Conservation (phyloP, 1,140 invertebrate genomes). For the Drosophila azteca region DNA sequence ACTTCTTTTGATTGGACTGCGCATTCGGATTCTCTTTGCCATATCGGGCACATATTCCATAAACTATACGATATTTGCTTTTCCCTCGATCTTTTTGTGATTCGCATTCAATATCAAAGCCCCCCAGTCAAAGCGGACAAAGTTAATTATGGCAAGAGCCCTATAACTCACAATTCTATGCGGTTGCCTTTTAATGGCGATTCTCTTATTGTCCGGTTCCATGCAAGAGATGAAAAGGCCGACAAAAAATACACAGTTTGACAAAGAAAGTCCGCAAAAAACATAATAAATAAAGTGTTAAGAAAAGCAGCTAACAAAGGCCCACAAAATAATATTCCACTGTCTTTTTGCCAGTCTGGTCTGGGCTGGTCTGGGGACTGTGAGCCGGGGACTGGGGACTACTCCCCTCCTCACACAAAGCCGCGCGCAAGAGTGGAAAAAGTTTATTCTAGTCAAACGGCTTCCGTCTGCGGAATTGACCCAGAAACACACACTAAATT, state of each 20-base stretch:
- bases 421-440: slow-evolving; percentile 57
- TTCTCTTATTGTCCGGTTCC: slow-evolving; percentile 25
- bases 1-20: too few relatives aligned
- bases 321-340: slow-evolving; percentile 44
- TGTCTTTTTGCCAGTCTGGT: slow-evolving; percentile 30
- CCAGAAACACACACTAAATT: slow-evolving; percentile 68
- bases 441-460: slow-evolving; percentile 76
- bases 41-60: slow-evolving; percentile 2
- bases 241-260: slow-evolving; percentile 52
- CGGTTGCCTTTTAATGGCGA: slow-evolving; percentile 24
- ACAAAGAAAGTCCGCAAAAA: slow-evolving; percentile 70
- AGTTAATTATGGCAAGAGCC: slow-evolving; percentile 61
- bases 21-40: too few relatives aligned
- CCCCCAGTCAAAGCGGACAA: slow-evolving; percentile 21
- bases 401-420: slow-evolving; percentile 40
- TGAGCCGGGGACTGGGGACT: not conserved
- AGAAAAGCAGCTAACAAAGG: slow-evolving; percentile 72
- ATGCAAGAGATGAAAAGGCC: slow-evolving; percentile 3
- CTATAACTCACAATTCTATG: slow-evolving; percentile 35
- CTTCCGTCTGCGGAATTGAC: slow-evolving; percentile 74
- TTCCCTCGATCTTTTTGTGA: slow-evolving; percentile 28
- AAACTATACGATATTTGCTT: slow-evolving; percentile 7
- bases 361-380: not conserved
- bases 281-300: slow-evolving; percentile 77
- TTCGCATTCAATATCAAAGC: slow-evolving; percentile 52